Percentiles rank a stretch among this genome's conserved stretches.
Conservation (phyloP, 2,888 invertebrate species). For the Lepidonotus clava region DNA sequence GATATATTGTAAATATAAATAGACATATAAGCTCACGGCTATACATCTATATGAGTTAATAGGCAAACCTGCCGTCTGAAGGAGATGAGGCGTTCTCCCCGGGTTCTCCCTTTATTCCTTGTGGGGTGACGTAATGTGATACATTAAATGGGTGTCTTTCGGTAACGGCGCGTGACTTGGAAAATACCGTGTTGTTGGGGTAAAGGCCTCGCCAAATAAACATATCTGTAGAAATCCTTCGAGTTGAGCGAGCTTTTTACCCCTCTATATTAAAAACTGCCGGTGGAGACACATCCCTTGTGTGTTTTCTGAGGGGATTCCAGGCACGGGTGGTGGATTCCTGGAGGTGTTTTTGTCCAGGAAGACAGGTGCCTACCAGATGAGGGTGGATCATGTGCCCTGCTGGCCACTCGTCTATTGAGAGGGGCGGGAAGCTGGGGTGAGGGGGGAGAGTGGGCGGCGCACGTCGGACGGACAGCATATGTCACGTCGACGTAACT, state of each 20-base stretch:
- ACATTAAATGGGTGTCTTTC: conserved; percentile 5
- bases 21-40: too few species aligned
- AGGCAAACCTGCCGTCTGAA: too few species aligned
- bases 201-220: background rate
- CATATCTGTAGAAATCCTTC: background rate
- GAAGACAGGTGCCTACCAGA: conserved; percentile 5
- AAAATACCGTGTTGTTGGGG: conserved; percentile 18
- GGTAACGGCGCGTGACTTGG: background rate
- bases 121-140: background rate
- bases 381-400: background rate
- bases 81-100: too few species aligned
- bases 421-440: background rate
- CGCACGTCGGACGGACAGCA: background rate
- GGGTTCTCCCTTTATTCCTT: background rate
- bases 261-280: background rate
- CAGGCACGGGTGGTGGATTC: background rate
- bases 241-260: background rate
- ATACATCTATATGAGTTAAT: too few species aligned
- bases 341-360: background rate
- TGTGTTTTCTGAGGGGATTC: conserved; percentile 4
- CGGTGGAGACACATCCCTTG: background rate
- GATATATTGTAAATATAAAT: too few species aligned
- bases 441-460: background rate
- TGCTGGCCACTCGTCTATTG: too few species aligned
- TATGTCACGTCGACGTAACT: background rate